A percentile compares a stretch with the other conserved stretches of the same genome.
Conservation (phyloP, 2,888 invertebrate species). For the Hyppa rectilinea region DNA sequence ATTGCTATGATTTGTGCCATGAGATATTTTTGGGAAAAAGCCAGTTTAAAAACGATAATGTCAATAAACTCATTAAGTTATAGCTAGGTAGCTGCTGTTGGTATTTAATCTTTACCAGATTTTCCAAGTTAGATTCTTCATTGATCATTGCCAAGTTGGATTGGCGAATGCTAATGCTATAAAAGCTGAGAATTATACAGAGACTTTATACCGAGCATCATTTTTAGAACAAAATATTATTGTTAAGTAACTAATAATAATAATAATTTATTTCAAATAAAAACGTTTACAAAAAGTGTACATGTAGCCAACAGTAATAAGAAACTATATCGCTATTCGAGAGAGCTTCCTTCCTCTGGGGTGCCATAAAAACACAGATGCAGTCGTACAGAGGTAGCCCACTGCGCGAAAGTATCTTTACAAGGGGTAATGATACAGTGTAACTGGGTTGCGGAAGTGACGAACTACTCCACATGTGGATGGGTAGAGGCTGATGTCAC, state of each 20-base stretch:
- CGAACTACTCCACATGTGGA: slow-evolving; percentile 6
- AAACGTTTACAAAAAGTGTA: too few relatives aligned
- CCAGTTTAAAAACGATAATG: background rate
- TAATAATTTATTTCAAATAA: too few relatives aligned
- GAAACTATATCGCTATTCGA: background rate
- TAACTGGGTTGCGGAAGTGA: slow-evolving; percentile 22
- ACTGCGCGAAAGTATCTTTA: too few relatives aligned
- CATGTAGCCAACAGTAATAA: too few relatives aligned
- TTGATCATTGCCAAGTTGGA: background rate
- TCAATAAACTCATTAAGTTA: too few relatives aligned
- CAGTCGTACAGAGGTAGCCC: background rate
- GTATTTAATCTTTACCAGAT: background rate
- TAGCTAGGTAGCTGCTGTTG: background rate
- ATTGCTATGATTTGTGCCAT: background rate
- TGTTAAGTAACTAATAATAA: too few relatives aligned
- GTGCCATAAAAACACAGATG: background rate
- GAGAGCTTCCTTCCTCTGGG: background rate
- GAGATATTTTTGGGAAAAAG: background rate
- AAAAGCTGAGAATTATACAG: background rate
- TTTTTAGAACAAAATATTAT: background rate
- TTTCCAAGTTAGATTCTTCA: too few relatives aligned
- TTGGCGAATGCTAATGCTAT: background rate
- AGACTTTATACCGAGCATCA: background rate
- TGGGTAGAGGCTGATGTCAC: background rate
- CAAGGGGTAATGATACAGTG: too few relatives aligned